Evolutionary conservation across 2,888 invertebrate genomes (phyloP).

Genomic region (Microplitis manilae): DNA sequence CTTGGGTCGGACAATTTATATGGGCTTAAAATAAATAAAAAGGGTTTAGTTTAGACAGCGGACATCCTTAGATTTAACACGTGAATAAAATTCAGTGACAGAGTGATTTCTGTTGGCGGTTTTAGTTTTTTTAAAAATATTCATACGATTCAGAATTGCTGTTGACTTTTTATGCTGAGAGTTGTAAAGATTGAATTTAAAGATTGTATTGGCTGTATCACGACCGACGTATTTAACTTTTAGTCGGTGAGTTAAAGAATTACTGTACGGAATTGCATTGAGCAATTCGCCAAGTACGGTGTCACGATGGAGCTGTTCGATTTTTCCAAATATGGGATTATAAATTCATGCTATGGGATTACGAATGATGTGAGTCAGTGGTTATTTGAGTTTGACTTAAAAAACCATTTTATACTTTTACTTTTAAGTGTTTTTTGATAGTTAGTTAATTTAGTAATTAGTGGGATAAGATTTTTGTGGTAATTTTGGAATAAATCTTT

Average conservation of each 20-base stretch:
- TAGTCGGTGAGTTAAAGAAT: slow-evolving; percentile 5
- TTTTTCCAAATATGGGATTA: slow-evolving; percentile 68
- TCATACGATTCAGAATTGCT: neutral
- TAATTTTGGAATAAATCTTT: no score
- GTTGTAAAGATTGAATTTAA: slow-evolving; percentile 43
- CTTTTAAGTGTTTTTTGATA: neutral
- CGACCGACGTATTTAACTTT: slow-evolving; percentile 7
- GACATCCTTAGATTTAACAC: neutral
- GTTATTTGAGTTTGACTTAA: neutral
- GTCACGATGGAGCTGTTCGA: slow-evolving; percentile 64
- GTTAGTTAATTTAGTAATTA: no score
- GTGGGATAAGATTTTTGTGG: no score
- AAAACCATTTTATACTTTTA: neutral
- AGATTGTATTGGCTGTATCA: slow-evolving; percentile 36
- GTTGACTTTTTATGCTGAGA: neutral
- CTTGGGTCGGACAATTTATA: slow-evolving; percentile 16
- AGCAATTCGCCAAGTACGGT: slow-evolving; percentile 67
- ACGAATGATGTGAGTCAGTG: slow-evolving; percentile 64
- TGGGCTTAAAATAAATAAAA: slow-evolving; percentile 20
- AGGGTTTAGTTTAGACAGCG: neutral
- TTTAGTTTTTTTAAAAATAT: neutral
- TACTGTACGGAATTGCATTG: slow-evolving; percentile 55
- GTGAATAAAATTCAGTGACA: slow-evolving; percentile 22
- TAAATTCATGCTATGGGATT: slow-evolving; percentile 52
- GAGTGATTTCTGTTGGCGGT: slow-evolving; percentile 31